Conservation (phyloP, 2,888 invertebrate species). For the Philereme vetulata region DNA sequence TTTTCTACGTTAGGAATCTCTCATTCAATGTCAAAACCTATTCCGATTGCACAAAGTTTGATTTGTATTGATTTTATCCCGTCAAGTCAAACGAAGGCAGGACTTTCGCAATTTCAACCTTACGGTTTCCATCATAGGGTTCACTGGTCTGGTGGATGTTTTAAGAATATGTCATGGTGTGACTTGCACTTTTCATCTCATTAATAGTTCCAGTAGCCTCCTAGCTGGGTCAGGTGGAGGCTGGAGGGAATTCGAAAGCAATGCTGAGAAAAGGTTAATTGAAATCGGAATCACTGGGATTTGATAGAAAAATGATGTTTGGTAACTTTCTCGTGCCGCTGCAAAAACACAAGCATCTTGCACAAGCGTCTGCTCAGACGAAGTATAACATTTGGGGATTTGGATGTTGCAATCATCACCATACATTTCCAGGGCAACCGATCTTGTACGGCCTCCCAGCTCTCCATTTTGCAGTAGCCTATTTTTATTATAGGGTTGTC, state of each 20-base stretch:
- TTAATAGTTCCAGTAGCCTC: constrained; percentile 44
- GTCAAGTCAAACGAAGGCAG: not conserved
- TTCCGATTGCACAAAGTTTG: constrained; percentile 8
- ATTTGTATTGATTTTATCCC: constrained; percentile 2
- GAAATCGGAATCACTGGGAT: constrained; percentile 26
- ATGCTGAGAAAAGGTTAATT: constrained; percentile 36
- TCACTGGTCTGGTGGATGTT: not conserved
- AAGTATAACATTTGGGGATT: no score
- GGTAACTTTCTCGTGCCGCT: no score
- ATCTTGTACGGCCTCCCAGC: no score
- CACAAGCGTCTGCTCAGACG: not conserved
- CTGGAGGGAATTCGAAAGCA: constrained; percentile 25
- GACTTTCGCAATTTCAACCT: constrained; percentile 1
- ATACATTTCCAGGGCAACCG: no score
- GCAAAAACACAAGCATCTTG: no score
- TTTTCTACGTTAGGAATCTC: not conserved
- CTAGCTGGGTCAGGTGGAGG: not conserved
- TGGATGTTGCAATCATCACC: no score
- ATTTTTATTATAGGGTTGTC: no score
- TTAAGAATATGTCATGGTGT: constrained; percentile 24
- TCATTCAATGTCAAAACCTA: constrained; percentile 13
- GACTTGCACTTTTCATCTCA: constrained; percentile 48
- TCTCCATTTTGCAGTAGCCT: no score
- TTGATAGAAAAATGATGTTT: no score
- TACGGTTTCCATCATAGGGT: constrained; percentile 1